Evolutionary conservation across 2,113 vertebrate genomes (phyloP).

Genomic region (Cynocephalus volans): DNA sequence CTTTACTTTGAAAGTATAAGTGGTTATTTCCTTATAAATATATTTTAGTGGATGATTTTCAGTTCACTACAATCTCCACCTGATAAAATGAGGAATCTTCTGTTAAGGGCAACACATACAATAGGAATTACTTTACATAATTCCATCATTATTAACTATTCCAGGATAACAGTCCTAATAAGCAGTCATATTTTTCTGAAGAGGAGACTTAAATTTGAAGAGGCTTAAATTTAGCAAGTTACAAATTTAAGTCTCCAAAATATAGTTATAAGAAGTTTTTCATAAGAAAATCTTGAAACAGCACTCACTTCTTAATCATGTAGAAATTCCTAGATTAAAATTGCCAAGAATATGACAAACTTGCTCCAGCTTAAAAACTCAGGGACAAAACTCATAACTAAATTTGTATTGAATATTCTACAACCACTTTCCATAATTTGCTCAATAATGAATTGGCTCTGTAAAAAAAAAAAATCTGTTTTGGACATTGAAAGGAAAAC

Average conservation of each 20-base stretch:
- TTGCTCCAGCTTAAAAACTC: conserved; percentile 63
- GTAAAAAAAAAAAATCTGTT: background rate
- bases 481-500: background rate
- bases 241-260: conserved; percentile 70
- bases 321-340: conserved; percentile 61
- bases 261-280: conserved; percentile 59
- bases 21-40: conserved; percentile 13
- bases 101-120: conserved; percentile 28
- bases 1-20: conserved; percentile 22
- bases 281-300: conserved; percentile 59
- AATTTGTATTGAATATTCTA: conserved; percentile 25
- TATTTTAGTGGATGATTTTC: conserved; percentile 7
- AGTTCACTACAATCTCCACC: background rate
- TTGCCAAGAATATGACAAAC: conserved; percentile 65
- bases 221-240: conserved; percentile 62
- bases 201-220: background rate
- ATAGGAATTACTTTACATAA: conserved; percentile 60
- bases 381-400: conserved; percentile 13
- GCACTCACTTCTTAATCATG: conserved; percentile 66
- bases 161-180: conserved; percentile 1
- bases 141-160: conserved; percentile 31
- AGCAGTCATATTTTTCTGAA: conserved; percentile 40
- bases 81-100: conserved; percentile 28
- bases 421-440: conserved; percentile 19
- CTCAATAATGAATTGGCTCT: background rate